These are phyloP conservation scores for Hemiscyllium ocellatum DNA, from an alignment of 2,113 vertebrate genomes.

Conservation along the genomic window DNA sequence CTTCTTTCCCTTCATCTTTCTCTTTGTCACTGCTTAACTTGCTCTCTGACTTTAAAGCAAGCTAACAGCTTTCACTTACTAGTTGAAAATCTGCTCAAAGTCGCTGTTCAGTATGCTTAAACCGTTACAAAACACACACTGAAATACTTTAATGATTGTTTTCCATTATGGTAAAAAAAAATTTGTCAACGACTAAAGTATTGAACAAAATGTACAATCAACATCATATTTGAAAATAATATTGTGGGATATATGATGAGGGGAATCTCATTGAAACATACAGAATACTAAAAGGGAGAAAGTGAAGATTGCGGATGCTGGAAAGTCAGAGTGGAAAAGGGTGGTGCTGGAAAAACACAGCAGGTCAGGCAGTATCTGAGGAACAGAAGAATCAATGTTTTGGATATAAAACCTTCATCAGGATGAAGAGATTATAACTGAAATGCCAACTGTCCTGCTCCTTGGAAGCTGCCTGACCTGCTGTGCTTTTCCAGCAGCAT, in stretches of 20 bases:
- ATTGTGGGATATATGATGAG: not conserved
- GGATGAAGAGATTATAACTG: no score
- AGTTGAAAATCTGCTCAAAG: not conserved
- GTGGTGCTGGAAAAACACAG: no score
- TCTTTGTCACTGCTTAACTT: not conserved
- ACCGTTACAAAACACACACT: not conserved
- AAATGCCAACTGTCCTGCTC: no score
- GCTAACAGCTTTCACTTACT: not conserved
- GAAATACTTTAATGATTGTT: not conserved
- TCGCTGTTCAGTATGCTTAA: not conserved
- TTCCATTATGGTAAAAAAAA: not conserved
- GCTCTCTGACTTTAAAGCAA: not conserved
- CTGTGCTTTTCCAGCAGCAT: no score
- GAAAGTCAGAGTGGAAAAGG: no score
- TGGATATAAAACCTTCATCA: no score
- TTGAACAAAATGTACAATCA: not conserved
- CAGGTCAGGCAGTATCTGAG: no score
- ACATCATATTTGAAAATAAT: not conserved
- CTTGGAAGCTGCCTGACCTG: no score
- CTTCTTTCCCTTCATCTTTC: not conserved
- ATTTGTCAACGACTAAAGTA: not conserved
- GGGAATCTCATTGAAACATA: no score
- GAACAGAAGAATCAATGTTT: no score
- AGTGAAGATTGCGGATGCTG: no score
- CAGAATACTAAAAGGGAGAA: no score